phyloP scores from a whole-genome alignment of 2,113 vertebrate genomes.

The Phrynosoma blainvillii region DNA sequence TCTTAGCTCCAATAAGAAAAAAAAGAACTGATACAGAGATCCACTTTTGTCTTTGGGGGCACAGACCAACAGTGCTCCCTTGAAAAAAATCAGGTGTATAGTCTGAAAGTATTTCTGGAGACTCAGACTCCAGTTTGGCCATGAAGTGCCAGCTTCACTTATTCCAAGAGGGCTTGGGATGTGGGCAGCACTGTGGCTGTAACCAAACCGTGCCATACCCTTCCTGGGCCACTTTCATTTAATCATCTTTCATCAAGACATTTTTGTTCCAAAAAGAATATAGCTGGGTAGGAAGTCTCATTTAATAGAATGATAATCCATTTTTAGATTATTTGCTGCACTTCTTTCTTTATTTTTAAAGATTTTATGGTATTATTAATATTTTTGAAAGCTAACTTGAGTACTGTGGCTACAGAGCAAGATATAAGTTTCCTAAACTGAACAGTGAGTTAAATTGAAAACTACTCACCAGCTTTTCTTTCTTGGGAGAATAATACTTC shows the following conservation, averaged over 20 bases:
- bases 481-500: constrained; percentile 84
- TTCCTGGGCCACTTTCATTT: background rate
- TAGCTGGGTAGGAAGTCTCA: background rate
- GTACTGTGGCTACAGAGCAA: background rate
- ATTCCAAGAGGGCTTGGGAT: too few relatives aligned
- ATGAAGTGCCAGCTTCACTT: too few relatives aligned
- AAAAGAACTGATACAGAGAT: too few relatives aligned
- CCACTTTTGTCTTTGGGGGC: too few relatives aligned
- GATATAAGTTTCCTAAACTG: rapidly evolving
- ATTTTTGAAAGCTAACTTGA: background rate
- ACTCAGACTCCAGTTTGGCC: too few relatives aligned
- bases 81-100: too few relatives aligned
- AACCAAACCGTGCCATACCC: too few relatives aligned
- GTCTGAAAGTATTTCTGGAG: too few relatives aligned
- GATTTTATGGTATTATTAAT: background rate
- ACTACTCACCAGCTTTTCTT: constrained; percentile 91
- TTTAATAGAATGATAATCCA: background rate
- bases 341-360: background rate
- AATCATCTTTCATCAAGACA: background rate
- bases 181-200: too few relatives aligned
- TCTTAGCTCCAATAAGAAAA: too few relatives aligned
- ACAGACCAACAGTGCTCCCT: too few relatives aligned
- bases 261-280: background rate
- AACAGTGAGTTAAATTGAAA: background rate
- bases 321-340: background rate